Evolutionary conservation across 2,113 vertebrate species (phyloP).

Genomic region (Chloropsis cyanopogon): DNA sequence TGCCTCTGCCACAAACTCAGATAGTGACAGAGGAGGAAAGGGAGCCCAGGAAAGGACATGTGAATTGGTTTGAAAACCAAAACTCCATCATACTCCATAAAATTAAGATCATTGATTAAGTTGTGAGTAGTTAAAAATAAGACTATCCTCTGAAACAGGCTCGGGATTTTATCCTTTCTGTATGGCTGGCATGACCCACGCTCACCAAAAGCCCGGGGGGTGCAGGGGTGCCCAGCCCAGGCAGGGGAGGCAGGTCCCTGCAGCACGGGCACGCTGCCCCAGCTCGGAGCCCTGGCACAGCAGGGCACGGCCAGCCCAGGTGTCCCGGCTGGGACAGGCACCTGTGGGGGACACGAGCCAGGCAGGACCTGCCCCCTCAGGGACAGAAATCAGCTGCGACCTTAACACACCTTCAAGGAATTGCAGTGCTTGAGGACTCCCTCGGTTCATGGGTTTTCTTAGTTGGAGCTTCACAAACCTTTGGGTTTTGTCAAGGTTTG

Average conservation of each 20-base stretch:
- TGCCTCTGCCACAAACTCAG: background rate
- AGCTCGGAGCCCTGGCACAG: background rate
- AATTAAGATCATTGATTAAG: background rate
- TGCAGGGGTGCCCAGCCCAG: too few species aligned
- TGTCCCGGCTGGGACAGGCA: background rate
- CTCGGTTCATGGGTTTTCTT: background rate
- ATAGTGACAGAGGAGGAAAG: background rate
- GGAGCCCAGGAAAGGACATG: background rate
- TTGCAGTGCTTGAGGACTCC: too few species aligned
- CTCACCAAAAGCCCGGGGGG: rapidly evolving
- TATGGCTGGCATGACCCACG: background rate
- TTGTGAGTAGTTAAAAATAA: background rate
- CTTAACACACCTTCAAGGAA: background rate
- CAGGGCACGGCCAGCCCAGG: background rate
- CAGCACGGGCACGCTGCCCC: background rate
- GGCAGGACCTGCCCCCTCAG: background rate
- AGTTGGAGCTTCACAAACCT: background rate
- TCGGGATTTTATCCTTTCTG: background rate
- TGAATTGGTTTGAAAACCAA: slow-evolving; percentile 38
- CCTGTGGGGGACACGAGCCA: background rate
- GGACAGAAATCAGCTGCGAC: rapidly evolving
- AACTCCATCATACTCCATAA: slow-evolving; percentile 22
- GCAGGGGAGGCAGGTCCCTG: background rate
- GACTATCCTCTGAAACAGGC: background rate
- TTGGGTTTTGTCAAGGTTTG: background rate